Evolutionary conservation across 2,797 vertebrate genomes (phyloP).

Genomic region (Scolopax bukidnonensis): DNA sequence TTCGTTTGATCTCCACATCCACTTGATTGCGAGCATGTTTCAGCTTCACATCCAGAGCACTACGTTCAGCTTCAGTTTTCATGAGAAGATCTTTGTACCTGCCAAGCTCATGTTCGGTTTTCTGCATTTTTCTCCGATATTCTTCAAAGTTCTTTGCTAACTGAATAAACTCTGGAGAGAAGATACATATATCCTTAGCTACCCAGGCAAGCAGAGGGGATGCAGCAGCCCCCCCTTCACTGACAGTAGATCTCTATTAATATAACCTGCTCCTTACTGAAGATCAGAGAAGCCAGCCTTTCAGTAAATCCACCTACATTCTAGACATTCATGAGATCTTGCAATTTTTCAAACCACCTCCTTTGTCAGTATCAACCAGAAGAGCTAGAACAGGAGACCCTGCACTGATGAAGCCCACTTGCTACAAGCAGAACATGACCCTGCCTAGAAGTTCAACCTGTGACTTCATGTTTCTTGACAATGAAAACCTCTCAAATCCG

Average conservation of each 20-base stretch:
- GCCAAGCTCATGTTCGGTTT: constrained; percentile 84
- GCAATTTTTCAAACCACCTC: background rate
- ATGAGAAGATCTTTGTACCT: constrained; percentile 88
- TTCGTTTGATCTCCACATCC: constrained; percentile 93
- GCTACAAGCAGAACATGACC: background rate
- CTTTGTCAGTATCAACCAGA: background rate
- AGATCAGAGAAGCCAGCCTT: background rate
- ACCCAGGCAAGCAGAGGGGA: background rate
- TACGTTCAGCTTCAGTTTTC: constrained; percentile 89
- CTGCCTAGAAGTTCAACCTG: background rate
- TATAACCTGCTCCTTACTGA: background rate
- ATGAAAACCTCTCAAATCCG: accelerated
- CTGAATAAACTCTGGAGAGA: constrained; percentile 89
- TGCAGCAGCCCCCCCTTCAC: background rate
- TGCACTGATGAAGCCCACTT: accelerated
- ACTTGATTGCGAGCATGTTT: constrained; percentile 98
- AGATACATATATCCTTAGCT: background rate
- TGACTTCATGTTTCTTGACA: accelerated
- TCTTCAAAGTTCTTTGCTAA: constrained; percentile 92
- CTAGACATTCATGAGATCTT: background rate
- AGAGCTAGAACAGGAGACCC: accelerated
- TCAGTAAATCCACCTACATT: background rate
- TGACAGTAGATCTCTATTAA: background rate
- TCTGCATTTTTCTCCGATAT: constrained; percentile 87
- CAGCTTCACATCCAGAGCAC: constrained; percentile 92